Conservation (phyloP, 2,797 vertebrate genomes). For the Smutsia temminckii region DNA sequence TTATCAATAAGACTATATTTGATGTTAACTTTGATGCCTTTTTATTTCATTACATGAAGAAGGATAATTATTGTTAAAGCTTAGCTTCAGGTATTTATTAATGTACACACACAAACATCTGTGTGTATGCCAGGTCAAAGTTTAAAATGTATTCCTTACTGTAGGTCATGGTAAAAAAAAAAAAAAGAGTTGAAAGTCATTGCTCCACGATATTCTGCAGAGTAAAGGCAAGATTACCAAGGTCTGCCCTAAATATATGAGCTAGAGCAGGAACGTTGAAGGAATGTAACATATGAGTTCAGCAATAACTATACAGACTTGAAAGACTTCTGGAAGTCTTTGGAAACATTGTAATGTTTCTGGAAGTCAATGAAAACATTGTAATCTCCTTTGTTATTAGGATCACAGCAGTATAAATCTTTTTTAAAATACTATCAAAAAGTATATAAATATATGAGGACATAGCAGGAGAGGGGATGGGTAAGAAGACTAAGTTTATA, state of each 20-base stretch:
- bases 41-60: not conserved
- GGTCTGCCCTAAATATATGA: not conserved
- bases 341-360: not conserved
- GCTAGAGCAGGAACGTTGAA: not conserved
- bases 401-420: not conserved
- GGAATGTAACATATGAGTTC: not conserved
- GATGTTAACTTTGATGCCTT: not conserved
- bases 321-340: not conserved
- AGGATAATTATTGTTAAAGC: not conserved
- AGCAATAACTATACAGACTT: not conserved
- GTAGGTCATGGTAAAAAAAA: not conserved
- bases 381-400: not conserved
- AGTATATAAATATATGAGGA: not conserved
- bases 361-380: not conserved
- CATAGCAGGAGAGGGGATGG: not conserved
- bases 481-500: not conserved
- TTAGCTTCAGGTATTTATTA: not conserved
- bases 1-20: not conserved
- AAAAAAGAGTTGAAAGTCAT: not conserved
- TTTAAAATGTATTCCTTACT: conserved; percentile 36
- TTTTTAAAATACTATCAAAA: not conserved
- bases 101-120: not conserved
- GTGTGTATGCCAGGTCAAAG: not conserved
- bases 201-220: not conserved
- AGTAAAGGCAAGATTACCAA: not conserved